Evolutionary conservation across 2,113 vertebrate species (phyloP).

Genomic region (Percopsis transmontana): DNA sequence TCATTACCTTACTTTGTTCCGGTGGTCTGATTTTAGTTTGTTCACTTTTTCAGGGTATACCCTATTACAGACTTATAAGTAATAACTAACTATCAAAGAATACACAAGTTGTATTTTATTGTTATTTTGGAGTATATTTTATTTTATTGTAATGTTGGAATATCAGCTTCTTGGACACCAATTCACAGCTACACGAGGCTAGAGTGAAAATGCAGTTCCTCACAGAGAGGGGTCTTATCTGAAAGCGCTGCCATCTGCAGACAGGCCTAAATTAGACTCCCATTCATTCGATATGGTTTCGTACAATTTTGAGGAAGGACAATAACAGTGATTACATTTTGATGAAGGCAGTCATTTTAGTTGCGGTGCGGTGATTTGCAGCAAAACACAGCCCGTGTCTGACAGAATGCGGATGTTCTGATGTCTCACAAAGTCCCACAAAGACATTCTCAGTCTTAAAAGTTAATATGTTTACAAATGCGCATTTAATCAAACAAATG

Average conservation of each 20-base stretch:
- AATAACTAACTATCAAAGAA: no score
- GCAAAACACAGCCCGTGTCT: neutral
- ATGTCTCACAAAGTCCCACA: no score
- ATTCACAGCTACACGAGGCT: neutral
- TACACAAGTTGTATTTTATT: no score
- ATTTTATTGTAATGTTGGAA: neutral
- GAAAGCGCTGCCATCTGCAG: slow-evolving; percentile 34
- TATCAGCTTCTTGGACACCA: no score
- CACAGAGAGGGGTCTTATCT: slow-evolving; percentile 12
- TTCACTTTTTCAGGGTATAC: no score
- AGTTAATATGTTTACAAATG: no score
- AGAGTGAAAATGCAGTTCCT: neutral
- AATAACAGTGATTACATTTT: slow-evolving; percentile 56
- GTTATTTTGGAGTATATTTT: no score
- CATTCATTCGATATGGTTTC: slow-evolving; percentile 36
- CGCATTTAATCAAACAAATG: no score
- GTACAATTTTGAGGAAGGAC: slow-evolving; percentile 29
- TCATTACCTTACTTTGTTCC: no score
- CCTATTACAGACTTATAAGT: no score
- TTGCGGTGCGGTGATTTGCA: neutral
- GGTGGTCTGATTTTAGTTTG: no score
- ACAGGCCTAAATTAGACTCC: slow-evolving; percentile 40
- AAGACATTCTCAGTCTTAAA: neutral
- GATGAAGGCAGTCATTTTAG: slow-evolving; percentile 52
- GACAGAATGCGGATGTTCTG: slow-evolving; percentile 19